Evolutionary conservation across 2,888 invertebrate species (phyloP).

Genomic region (Microctonus hyperodae): DNA sequence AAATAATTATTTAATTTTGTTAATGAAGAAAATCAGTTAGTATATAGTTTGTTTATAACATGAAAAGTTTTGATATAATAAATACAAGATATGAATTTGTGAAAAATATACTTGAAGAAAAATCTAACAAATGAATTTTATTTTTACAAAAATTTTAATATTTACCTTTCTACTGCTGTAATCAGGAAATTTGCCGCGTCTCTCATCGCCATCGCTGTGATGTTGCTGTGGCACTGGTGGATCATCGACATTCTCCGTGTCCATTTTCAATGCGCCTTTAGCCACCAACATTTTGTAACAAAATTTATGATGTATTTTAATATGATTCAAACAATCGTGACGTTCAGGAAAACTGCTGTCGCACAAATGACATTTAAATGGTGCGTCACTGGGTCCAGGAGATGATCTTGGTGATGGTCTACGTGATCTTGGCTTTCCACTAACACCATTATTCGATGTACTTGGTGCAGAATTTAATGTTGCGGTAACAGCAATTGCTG

Average conservation of each 20-base stretch:
- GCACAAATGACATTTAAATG: slow-evolving; percentile 93
- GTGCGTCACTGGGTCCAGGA: slow-evolving; percentile 69
- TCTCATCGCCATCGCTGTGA: slow-evolving; percentile 74
- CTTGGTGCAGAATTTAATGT: slow-evolving; percentile 46
- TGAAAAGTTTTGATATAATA: too few relatives aligned
- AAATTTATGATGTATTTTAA: slow-evolving; percentile 75
- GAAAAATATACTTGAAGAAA: not conserved
- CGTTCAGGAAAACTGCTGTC: slow-evolving; percentile 85
- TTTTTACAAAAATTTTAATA: too few relatives aligned
- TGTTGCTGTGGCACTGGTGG: slow-evolving; percentile 65
- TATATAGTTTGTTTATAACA: too few relatives aligned
- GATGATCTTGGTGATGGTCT: slow-evolving; percentile 56
- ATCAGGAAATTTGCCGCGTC: slow-evolving; percentile 82
- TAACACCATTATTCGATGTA: slow-evolving; percentile 37
- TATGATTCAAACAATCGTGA: slow-evolving; percentile 81
- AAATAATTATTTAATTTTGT: too few relatives aligned
- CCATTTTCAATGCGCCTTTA: slow-evolving; percentile 78
- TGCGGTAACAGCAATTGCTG: slow-evolving; percentile 54
- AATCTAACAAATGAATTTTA: too few relatives aligned
- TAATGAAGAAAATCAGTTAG: too few relatives aligned
- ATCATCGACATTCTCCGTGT: slow-evolving; percentile 63
- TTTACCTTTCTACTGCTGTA: slow-evolving; percentile 86
- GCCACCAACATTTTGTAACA: slow-evolving; percentile 85
- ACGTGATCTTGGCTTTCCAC: slow-evolving; percentile 42
- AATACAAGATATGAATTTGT: too few relatives aligned